phyloP scores from a whole-genome alignment of 1,140 invertebrate species.

The Tetramorium simillimum region DNA sequence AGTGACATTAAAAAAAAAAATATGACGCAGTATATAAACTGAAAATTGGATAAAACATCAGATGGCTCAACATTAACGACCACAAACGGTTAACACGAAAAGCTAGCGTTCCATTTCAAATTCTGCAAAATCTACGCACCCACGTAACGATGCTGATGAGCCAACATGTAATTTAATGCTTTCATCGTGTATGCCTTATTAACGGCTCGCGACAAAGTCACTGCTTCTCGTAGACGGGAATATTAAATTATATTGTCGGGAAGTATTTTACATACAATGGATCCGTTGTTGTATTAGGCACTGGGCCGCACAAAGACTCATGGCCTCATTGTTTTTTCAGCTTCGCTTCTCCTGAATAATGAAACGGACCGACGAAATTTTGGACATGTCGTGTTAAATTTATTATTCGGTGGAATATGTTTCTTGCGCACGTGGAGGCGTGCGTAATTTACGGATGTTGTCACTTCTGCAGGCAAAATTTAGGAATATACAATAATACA shows the following conservation, averaged over 20 bases:
- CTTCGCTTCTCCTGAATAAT: conserved; percentile 36
- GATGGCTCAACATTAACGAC: neutral
- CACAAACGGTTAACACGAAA: conserved; percentile 4
- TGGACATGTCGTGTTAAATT: conserved; percentile 32
- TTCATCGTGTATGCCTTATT: conserved; percentile 40
- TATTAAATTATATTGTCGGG: conserved; percentile 49
- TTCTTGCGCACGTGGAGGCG: neutral
- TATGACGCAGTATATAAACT: neutral
- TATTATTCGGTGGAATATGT: conserved; percentile 1
- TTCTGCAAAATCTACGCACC: conserved; percentile 32
- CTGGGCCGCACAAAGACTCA: conserved; percentile 8
- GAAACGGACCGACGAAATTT: conserved; percentile 9
- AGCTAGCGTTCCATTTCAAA: conserved; percentile 29
- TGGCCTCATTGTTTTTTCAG: conserved; percentile 30
- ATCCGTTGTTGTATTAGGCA: conserved; percentile 15
- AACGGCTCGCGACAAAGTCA: neutral
- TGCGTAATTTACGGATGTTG: neutral
- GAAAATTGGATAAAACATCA: neutral
- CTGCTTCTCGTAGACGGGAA: conserved; percentile 25
- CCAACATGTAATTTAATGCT: conserved; percentile 17
- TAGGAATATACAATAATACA: neutral
- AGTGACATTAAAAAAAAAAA: neutral
- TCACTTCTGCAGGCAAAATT: neutral
- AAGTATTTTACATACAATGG: conserved; percentile 55
- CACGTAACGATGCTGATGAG: neutral